Base-by-base conservation (phyloP, 2,113 vertebrate species). In the Uropsilus gracilis region DNA sequence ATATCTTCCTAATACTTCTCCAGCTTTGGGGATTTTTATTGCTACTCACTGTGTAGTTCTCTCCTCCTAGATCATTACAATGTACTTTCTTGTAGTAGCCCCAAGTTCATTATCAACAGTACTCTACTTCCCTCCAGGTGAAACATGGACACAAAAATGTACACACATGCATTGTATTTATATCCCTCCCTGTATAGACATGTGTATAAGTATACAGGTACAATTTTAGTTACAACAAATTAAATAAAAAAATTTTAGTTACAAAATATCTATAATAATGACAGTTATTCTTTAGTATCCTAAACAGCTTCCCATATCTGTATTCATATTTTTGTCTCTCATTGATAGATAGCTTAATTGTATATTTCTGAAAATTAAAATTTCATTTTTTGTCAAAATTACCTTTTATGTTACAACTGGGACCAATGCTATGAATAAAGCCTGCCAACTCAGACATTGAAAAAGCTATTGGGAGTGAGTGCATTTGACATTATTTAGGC, bases 301-400 rank as follows among this genome's bases (percentile, higher is more conserved):
- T 50, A 83, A 80, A 46, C 5, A 34, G 42, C 24, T 82, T 83
- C 39, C 55, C 39, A 22, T 87, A 76, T 57, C 48, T 88, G 5
- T 3, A 39, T 69, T 10, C 66, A 69, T 39, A 59, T 50, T 92
- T 75, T 83, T 28, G 22, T 81, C 61, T 78, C 17, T 44, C 61
- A 55, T 50, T 82, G 44, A 80, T 61, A 69, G 26, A 39, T 34
- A 30, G 5, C 24, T 64, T 82, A 73, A 90, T 57, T 94, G 9
- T 16, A 16, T 64, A 53, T 76, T 93, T 91, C 37, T 81, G 13
- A 30, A 81, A 86, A 84, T 94, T 84, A 9, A 55, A 77, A 77
- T 32, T 26, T 13, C 80, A 77, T 55, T 44, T 89, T 89, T 75
- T 82, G 20, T 94, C 55, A 68, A 34, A 69, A 4, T 83, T 34